Evolutionary conservation across 2,888 invertebrate genomes (phyloP).

Genomic region (Xestobium rufovillosum): DNA sequence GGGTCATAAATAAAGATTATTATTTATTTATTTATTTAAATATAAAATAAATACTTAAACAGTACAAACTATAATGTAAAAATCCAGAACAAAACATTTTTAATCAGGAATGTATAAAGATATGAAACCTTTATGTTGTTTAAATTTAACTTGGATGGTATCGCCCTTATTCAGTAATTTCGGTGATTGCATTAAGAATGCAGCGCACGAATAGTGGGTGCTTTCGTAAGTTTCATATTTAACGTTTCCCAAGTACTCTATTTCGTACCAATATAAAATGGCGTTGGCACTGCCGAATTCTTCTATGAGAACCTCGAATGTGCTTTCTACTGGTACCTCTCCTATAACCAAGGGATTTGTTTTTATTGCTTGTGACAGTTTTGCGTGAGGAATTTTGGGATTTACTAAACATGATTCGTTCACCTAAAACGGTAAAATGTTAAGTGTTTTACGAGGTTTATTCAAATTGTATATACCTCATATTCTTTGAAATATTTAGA

Average conservation of each 20-base stretch:
- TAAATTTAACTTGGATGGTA: constrained; percentile 32
- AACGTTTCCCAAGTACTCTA: constrained; percentile 42
- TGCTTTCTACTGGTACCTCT: too few species aligned
- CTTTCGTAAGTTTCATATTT: constrained; percentile 43
- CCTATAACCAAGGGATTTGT: not conserved
- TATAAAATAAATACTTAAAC: too few species aligned
- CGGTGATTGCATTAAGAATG: constrained; percentile 43
- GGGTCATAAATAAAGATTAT: too few species aligned
- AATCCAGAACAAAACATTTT: too few species aligned
- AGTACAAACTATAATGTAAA: too few species aligned
- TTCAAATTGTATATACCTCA: constrained; percentile 39
- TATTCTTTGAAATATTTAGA: constrained; percentile 52
- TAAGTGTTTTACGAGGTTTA: not conserved
- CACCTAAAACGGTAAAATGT: not conserved
- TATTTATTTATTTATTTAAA: too few species aligned
- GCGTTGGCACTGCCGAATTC: constrained; percentile 45
- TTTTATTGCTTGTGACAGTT: constrained; percentile 37
- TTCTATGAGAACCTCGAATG: constrained; percentile 34
- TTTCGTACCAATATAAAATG: constrained; percentile 51
- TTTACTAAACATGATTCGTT: too few species aligned
- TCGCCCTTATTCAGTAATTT: constrained; percentile 34
- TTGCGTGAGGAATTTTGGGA: constrained; percentile 42
- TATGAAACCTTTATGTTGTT: constrained; percentile 22
- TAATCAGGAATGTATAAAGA: too few species aligned
- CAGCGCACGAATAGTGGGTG: constrained; percentile 45